Evolutionary conservation across 2,113 vertebrate genomes (phyloP).

Genomic region (Camelus dromedarius): DNA sequence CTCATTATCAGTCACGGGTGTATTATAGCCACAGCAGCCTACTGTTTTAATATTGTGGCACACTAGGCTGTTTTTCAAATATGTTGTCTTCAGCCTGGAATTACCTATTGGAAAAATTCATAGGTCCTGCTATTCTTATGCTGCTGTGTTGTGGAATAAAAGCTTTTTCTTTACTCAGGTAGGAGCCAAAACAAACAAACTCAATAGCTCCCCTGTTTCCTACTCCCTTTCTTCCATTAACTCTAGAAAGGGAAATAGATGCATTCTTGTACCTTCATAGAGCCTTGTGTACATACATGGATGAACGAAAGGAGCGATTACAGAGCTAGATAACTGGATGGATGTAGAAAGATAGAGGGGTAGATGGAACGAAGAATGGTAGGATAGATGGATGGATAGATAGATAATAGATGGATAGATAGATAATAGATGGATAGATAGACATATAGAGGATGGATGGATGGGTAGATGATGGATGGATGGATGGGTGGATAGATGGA

Average conservation of each 20-base stretch:
- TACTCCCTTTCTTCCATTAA: constrained; percentile 67
- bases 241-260: constrained; percentile 13
- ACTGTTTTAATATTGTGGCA: constrained; percentile 87
- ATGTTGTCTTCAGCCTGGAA: constrained; percentile 59
- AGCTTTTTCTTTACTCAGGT: constrained; percentile 75
- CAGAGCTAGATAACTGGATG: background rate
- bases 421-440: background rate
- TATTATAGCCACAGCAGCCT: constrained; percentile 76
- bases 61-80: constrained; percentile 79
- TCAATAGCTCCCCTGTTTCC: constrained; percentile 64
- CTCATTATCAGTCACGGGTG: constrained; percentile 84
- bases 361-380: background rate
- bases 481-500: background rate
- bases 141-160: constrained; percentile 79
- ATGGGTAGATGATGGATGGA: background rate
- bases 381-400: background rate
- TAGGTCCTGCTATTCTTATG: constrained; percentile 75
- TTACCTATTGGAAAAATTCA: constrained; percentile 85
- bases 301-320: background rate
- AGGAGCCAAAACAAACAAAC: constrained; percentile 76
- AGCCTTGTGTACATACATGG: background rate
- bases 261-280: background rate
- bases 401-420: background rate
- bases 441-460: background rate
- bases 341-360: background rate